phyloP scores from a whole-genome alignment of 2,797 vertebrate species.

The Esox masquinongy region DNA sequence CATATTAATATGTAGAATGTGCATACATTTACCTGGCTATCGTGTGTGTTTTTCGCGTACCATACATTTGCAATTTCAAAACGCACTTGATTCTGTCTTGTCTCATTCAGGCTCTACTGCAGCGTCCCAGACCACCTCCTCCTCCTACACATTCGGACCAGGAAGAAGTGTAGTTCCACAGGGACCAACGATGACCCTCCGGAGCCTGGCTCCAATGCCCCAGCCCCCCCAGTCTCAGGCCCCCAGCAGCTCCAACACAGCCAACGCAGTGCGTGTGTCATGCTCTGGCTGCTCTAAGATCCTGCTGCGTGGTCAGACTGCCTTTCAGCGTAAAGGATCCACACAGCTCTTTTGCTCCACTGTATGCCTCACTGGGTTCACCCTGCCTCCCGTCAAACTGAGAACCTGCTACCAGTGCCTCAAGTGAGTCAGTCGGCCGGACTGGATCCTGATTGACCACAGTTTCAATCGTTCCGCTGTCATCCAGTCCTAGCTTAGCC shows the following conservation, averaged over 20 bases:
- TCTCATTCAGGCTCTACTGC: conserved; percentile 17
- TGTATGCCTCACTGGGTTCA: conserved; percentile 90
- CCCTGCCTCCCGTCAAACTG: conserved; percentile 80
- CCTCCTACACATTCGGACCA: conserved; percentile 55
- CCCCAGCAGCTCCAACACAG: conserved; percentile 38
- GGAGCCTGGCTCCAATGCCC: not conserved
- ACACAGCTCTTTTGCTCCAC: conserved; percentile 99
- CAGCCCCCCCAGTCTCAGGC: conserved; percentile 23
- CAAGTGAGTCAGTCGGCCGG: conserved; percentile 72
- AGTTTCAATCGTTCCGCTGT: not conserved
- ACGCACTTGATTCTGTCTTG: not conserved
- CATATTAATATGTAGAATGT: no score
- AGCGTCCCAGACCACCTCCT: conserved; percentile 42
- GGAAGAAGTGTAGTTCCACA: conserved; percentile 7
- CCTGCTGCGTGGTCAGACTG: conserved; percentile 93
- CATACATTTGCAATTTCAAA: not conserved
- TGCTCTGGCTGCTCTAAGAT: conserved; percentile 96
- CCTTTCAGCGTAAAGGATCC: conserved; percentile 97
- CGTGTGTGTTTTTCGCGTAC: not conserved
- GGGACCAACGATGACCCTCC: not conserved
- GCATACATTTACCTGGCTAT: no score
- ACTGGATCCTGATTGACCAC: not conserved
- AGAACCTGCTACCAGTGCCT: conserved; percentile 91
- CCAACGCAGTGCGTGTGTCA: conserved; percentile 80
- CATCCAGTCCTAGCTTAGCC: not conserved